Conservation (phyloP, 1,140 invertebrate genomes). For the Akabosia matsudoensis region DNA sequence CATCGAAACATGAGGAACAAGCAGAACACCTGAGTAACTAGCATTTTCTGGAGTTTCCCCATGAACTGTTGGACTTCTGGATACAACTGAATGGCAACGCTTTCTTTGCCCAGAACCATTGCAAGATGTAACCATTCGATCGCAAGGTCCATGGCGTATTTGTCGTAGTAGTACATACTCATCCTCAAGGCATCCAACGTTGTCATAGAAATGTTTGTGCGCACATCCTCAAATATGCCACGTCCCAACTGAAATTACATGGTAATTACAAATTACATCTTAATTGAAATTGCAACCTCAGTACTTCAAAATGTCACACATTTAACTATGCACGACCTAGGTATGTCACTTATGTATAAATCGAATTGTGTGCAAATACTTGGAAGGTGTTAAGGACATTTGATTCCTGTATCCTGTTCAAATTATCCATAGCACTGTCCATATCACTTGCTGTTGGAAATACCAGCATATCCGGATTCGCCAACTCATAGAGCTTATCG, state of each 20-base stretch:
- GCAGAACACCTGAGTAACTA: no score
- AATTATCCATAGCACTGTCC: not conserved
- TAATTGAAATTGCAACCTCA: not conserved
- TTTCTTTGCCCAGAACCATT: not conserved
- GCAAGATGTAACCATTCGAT: not conserved
- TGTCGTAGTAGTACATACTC: not conserved
- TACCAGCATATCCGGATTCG: not conserved
- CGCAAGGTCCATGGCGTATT: not conserved
- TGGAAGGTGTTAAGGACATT: not conserved
- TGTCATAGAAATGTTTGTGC: not conserved
- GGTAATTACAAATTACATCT: not conserved
- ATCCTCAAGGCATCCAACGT: not conserved
- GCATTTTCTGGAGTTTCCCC: no score
- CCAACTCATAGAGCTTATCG: not conserved
- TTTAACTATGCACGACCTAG: no score
- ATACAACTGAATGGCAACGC: not conserved
- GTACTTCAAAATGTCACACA: not conserved
- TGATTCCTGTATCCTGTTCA: not conserved
- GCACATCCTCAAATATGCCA: not conserved
- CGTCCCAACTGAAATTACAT: not conserved
- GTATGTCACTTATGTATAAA: no score
- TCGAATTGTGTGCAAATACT: no score
- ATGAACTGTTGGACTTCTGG: not conserved
- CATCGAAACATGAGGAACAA: no score
- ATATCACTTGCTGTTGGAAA: not conserved